Conservation (phyloP, 2,797 vertebrate species). For the Clarias pachynema region DNA sequence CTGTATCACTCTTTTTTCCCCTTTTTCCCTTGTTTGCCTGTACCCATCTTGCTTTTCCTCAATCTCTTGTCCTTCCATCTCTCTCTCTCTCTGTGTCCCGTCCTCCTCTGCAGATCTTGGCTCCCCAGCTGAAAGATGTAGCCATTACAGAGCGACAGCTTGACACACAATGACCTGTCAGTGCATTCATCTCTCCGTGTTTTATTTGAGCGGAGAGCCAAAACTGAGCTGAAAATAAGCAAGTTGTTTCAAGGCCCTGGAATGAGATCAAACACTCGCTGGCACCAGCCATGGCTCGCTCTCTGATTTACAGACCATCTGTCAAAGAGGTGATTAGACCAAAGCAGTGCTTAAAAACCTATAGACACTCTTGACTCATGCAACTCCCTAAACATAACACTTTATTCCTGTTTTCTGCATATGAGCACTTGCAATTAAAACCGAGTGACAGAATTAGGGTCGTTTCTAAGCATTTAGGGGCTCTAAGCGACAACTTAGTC, state of each 20-base stretch:
- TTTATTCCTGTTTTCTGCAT: slow-evolving; percentile 34
- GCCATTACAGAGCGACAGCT: slow-evolving; percentile 91
- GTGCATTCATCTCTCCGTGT: slow-evolving; percentile 89
- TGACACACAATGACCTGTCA: slow-evolving; percentile 92
- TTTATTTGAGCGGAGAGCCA: slow-evolving; percentile 89
- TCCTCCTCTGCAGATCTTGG: slow-evolving; percentile 73
- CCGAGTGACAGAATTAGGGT: neutral
- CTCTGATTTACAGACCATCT: slow-evolving; percentile 88
- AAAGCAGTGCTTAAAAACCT: slow-evolving; percentile 82
- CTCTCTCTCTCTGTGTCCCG: slow-evolving; percentile 51
- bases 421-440: neutral
- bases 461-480: neutral
- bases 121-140: slow-evolving; percentile 90
- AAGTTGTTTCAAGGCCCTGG: slow-evolving; percentile 92
- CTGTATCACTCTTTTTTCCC: slow-evolving; percentile 56
- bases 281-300: slow-evolving; percentile 83
- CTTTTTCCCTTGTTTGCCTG: slow-evolving; percentile 62
- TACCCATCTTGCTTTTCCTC: slow-evolving; percentile 67
- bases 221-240: slow-evolving; percentile 88
- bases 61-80: slow-evolving; percentile 52
- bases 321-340: slow-evolving; percentile 84
- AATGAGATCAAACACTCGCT: slow-evolving; percentile 87
- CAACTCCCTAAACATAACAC: slow-evolving; percentile 36
- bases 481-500: neutral
- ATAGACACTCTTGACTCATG: slow-evolving; percentile 73